Evolutionary conservation across 2,797 vertebrate species (phyloP), one percentile per base, ranked within the genome.

Genomic region (Euthynnus affinis): DNA sequence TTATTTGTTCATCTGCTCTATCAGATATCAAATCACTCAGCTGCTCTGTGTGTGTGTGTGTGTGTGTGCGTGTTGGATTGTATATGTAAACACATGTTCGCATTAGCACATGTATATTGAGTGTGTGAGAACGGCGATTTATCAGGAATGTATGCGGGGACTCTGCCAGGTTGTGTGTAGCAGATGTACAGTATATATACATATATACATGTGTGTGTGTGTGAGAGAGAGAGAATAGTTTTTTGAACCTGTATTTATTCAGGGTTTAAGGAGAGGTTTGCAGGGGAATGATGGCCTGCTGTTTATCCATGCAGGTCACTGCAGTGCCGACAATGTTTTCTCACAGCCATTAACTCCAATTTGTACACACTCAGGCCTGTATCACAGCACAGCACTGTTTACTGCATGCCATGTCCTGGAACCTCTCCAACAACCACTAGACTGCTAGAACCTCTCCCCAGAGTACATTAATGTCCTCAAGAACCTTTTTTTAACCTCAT

Each of bases 1-100:
- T 81, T 87, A 88, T 89, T 88, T 84, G 82, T 79, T 88, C 83
- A 71, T 85, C 83, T 83, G 80, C 62, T 66, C 62, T 12, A 84
- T 88, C 82, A 69, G 76, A 80, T 76, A 78, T 69, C 51, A 76
- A 52, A 80, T 61, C 80, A 51, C 63, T 79, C 66, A 17, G 63
- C 69, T 55, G 44, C 37, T 64, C 9, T 9, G 1, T 48, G 46
- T 66, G 63, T 52, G 63, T 48, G 62, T 52, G 37, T 60, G 64
- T 25, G 64, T 51, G 44, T 52, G 57, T 63, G 62, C 51, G 49
- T n/a, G 66, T 44, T 52, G 23, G 48, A 61, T 52, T 55, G 48
- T 32, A 6, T 57, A 61, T 58, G 57, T 59, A 72, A 66, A 67
- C 80, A 67, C 80, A 46, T 46, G 15, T 17, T 46, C 13, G 17